These are phyloP conservation scores for Catocala sponsa DNA, from an alignment of 2,888 invertebrate genomes.

Conservation along the genomic window DNA sequence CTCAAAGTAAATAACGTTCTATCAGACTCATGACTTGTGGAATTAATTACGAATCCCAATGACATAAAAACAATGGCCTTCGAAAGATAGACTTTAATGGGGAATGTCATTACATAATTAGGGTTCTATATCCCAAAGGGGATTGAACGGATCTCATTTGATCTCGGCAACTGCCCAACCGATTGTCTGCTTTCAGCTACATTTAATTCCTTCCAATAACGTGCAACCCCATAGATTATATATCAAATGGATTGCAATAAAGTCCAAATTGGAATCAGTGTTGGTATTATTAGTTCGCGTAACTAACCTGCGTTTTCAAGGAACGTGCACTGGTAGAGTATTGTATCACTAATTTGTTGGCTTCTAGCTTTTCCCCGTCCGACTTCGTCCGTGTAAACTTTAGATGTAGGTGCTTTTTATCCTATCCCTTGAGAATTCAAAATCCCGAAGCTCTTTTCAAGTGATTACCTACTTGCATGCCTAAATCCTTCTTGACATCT, in stretches of 20 bases:
- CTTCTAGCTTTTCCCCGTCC: too few species aligned
- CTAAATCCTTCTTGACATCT: too few species aligned
- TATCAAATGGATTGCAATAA: conserved; percentile 6
- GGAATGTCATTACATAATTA: conserved; percentile 36
- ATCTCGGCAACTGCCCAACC: conserved; percentile 28
- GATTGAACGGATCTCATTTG: conserved; percentile 34
- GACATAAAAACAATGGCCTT: conserved; percentile 40
- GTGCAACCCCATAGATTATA: conserved; percentile 4
- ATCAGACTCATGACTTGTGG: conserved; percentile 44
- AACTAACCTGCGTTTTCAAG: background rate
- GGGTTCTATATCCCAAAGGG: conserved; percentile 28
- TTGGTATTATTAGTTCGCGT: conserved; percentile 1
- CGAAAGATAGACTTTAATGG: conserved; percentile 32
- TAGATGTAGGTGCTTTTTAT: too few species aligned
- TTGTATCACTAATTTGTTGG: too few species aligned
- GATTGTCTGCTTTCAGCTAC: conserved; percentile 26
- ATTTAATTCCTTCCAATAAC: conserved; percentile 19
- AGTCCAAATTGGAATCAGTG: conserved; percentile 10
- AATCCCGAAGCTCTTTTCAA: too few species aligned
- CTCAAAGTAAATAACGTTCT: conserved; percentile 55
- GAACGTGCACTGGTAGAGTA: too few species aligned
- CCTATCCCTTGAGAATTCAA: too few species aligned
- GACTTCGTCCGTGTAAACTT: too few species aligned
- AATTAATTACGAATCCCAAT: conserved; percentile 52
- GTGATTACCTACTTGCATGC: too few species aligned